Evolutionary conservation across 92 coral and sea anemone genomes (phyloP), one percentile per base, ranked within the genome.

Genomic region (Epizoanthus stellaris): DNA sequence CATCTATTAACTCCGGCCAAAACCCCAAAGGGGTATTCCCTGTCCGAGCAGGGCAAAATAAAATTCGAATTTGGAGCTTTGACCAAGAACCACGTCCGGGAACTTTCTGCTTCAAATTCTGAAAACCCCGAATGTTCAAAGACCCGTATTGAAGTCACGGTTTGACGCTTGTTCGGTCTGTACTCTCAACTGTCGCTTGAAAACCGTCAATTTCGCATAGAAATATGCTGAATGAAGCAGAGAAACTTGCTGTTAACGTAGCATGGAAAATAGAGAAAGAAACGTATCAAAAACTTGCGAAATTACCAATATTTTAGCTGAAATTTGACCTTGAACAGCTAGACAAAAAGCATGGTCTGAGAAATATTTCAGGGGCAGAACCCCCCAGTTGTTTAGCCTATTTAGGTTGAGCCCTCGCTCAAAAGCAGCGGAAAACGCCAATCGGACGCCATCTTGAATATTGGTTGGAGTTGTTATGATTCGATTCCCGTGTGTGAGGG

Each of bases 91-190:
- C 56, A 94, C 98, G 98, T 96, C 98, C 99, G 99, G 99, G 99
- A 96, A 90, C 93, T 90, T 89, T 56, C 71, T 75, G 80, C 87
- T 80, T 62, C 70, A 82, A 80, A 47, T 47, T 65, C 47, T 66
- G 89, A 94, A 92, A 96, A 87, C 87, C 99, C 98, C 99, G 99
- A 96, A 96, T 96, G 98, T 96, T 86, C 91, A 94, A 96, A 91
- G 85, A 85, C 98, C 98, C 98, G 99, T 90, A 96, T 98, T 92
- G 93, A 87, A 87, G 80, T 59, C 85, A 39, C 80, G 80, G 80
- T 60, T 63, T 79, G 83, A 79, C 59, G 83, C 83, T 79, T 42
- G 72, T 67, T 12, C 9, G 1, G 71, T n/a, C 45, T 56, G 60
- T 39, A 56, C 42, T 75, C 42, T n/a, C 75, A n/a, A 70, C 54